Percentiles rank a stretch among this genome's conserved stretches.
Conservation (phyloP, 1,140 invertebrate genomes). For the Ips typographus region DNA sequence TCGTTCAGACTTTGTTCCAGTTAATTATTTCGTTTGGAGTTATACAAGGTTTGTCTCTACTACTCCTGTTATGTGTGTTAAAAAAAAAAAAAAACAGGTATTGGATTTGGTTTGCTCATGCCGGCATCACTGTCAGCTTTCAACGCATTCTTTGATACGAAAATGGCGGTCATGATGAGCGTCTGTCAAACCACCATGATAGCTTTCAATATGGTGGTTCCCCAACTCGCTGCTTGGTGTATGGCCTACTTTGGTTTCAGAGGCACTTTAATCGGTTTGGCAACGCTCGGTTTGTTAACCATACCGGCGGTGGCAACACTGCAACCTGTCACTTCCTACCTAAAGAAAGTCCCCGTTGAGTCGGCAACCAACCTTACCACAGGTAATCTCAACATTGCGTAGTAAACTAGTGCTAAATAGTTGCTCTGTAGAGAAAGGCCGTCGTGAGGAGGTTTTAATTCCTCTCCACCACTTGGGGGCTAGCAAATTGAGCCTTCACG, state of each 20-base stretch:
- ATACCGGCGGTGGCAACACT: conserved; percentile 64
- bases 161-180: conserved; percentile 62
- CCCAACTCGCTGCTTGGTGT: conserved; percentile 56
- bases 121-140: conserved; percentile 60
- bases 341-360: conserved; percentile 51
- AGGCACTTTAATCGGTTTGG: conserved; percentile 61
- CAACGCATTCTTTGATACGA: conserved; percentile 61
- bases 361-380: too few relatives aligned
- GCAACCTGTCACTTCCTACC: conserved; percentile 69
- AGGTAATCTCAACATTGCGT: too few relatives aligned
- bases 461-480: background rate
- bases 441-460: conserved; percentile 19
- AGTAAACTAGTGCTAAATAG: too few relatives aligned
- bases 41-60: conserved; percentile 53
- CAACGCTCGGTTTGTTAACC: conserved; percentile 63
- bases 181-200: conserved; percentile 61
- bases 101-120: conserved; percentile 61
- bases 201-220: conserved; percentile 59
- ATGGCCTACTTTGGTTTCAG: conserved; percentile 60
- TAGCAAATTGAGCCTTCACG: conserved; percentile 13
- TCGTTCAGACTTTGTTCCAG: conserved; percentile 56
- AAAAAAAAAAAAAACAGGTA: conserved; percentile 38
- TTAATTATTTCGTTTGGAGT: conserved; percentile 59
- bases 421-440: background rate
- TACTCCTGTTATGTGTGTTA: too few relatives aligned